Conservation (phyloP, 2,888 invertebrate species). For the Boloria selene region DNA sequence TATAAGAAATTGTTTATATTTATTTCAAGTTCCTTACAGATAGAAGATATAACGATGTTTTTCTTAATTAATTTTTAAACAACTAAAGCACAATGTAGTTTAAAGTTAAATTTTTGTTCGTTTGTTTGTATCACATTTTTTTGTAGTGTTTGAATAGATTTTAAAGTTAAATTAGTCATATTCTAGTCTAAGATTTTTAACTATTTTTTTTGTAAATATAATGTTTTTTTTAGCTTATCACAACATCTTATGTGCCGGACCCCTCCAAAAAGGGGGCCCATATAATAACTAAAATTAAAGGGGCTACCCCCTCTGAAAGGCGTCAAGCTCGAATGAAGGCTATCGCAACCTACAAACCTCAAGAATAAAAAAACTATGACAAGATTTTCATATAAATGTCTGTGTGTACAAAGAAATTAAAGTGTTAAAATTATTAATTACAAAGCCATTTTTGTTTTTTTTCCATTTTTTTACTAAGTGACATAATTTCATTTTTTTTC, state of each 20-base stretch:
- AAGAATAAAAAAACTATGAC: conserved; percentile 9
- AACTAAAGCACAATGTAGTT: too few species aligned
- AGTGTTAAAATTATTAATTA: neutral
- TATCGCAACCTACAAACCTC: conserved; percentile 51
- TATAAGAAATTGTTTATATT: too few species aligned
- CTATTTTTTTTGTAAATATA: neutral
- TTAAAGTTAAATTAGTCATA: too few species aligned
- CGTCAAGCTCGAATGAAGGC: conserved; percentile 58
- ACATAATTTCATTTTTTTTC: too few species aligned
- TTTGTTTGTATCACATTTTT: too few species aligned
- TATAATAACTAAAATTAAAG: conserved; percentile 59
- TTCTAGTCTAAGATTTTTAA: too few species aligned
- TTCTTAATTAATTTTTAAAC: too few species aligned
- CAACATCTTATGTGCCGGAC: conserved; percentile 55
- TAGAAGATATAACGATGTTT: too few species aligned
- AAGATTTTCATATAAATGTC: neutral
- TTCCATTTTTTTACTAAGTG: too few species aligned
- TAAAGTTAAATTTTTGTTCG: too few species aligned
- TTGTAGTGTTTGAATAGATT: too few species aligned
- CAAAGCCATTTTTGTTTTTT: neutral
- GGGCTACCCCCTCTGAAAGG: conserved; percentile 64
- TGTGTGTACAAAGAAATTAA: neutral
- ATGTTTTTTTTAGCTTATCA: conserved; percentile 46
- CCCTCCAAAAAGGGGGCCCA: conserved; percentile 51
- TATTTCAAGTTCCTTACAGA: too few species aligned